A percentile compares a stretch with the other conserved stretches of the same genome.
Conservation (phyloP, 2,113 vertebrate species). For the Rhabdomys dilectus region DNA sequence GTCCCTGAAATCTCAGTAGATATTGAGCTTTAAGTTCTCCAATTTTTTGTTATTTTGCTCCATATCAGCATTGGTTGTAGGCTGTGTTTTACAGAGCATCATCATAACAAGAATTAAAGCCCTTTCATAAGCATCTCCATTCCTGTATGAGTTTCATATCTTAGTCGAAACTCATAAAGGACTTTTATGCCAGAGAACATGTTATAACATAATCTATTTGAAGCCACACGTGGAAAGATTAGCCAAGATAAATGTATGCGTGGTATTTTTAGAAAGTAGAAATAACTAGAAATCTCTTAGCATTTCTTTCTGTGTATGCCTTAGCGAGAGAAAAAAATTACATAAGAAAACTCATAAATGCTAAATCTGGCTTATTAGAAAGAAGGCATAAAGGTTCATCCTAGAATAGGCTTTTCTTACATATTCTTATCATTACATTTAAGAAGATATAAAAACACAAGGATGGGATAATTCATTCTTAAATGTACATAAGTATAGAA, state of each 20-base stretch:
- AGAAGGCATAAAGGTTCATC: constrained; percentile 62
- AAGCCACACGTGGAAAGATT: constrained; percentile 77
- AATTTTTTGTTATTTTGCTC: constrained; percentile 52
- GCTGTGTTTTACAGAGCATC: constrained; percentile 55
- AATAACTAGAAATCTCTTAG: constrained; percentile 79
- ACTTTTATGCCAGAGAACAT: constrained; percentile 76
- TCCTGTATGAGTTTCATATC: constrained; percentile 51
- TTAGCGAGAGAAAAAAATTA: constrained; percentile 76
- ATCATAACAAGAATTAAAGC: constrained; percentile 60
- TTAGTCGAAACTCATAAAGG: neutral
- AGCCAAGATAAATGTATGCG: constrained; percentile 80
- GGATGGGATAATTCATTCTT: constrained; percentile 33
- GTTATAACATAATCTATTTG: constrained; percentile 75
- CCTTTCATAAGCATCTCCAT: constrained; percentile 40
- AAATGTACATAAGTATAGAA: constrained; percentile 20
- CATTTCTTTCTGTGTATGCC: constrained; percentile 70
- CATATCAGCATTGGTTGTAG: constrained; percentile 19
- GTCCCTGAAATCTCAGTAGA: neutral
- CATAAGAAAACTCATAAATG: constrained; percentile 75
- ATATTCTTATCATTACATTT: constrained; percentile 65
- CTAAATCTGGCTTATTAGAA: constrained; percentile 76
- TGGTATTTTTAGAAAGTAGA: constrained; percentile 80
- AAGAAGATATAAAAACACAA: constrained; percentile 50
- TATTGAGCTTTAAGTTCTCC: neutral
- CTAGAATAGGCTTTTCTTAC: constrained; percentile 63